These are phyloP conservation scores for Cyprinus carpio DNA, from an alignment of 2,113 vertebrate species.

Conservation along the genomic window DNA sequence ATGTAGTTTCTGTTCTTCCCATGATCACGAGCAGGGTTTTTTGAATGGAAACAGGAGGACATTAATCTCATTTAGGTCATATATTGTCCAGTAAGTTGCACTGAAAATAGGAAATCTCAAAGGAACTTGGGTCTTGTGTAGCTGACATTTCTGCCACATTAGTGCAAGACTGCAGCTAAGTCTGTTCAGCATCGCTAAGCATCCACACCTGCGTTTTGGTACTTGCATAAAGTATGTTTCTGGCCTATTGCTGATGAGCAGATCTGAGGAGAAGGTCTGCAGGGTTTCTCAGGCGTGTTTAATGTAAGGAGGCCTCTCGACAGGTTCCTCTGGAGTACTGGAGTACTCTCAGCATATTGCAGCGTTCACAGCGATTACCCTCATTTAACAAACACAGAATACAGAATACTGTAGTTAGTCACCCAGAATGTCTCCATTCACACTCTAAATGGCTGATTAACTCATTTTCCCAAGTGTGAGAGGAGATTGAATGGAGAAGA, in stretches of 20 bases:
- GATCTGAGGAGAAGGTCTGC: background rate
- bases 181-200: background rate
- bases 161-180: background rate
- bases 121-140: background rate
- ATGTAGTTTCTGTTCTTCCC: background rate
- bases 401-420: slow-evolving; percentile 11
- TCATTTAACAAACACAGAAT: slow-evolving; percentile 13
- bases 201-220: background rate
- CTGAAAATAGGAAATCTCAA: background rate
- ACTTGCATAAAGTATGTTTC: background rate
- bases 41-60: background rate
- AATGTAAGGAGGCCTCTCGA: background rate
- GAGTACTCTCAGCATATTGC: slow-evolving; percentile 12
- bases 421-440: slow-evolving; percentile 1
- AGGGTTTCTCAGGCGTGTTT: background rate
- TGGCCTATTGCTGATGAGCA: background rate
- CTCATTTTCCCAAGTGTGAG: background rate
- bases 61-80: background rate
- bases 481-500: background rate
- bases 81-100: background rate
- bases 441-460: slow-evolving; percentile 16
- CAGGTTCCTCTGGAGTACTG: slow-evolving; percentile 1
- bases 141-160: background rate
- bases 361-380: background rate
- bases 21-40: background rate